Evolutionary conservation across 2,888 invertebrate genomes (phyloP), one percentile per base, ranked within the genome.

Genomic region (Lasioglossum oenotherae): DNA sequence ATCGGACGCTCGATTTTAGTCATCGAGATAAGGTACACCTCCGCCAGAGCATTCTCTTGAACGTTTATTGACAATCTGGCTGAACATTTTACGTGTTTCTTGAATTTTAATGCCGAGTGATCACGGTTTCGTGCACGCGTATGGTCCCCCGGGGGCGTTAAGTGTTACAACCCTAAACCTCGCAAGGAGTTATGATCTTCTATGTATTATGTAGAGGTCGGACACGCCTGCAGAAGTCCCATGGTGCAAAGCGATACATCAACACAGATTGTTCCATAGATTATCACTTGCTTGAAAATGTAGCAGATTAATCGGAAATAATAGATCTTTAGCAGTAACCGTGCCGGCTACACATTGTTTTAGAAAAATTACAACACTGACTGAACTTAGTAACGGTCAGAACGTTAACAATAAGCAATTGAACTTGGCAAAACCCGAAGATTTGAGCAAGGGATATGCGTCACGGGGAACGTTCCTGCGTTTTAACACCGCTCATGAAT

Each of bases 91-190:
- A 87, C 44, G 87, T 79, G 82, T 83, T 81, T 38, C 80, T 83
- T 85, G 75, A 49, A 64, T 77, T 44, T 46, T 60, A 67, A 78
- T 67, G 81, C 41, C 16, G 31, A 72, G 49, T 74, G 27, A 87
- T 77, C 77, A 35, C 73, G 53, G n/a, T n/a, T 73, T 64, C 72
- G 79, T 67, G 78, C 49, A 84, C 79, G 80, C 82, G 64, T 76
- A 35, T 71, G 38, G 69, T 79, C n/a, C 67, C 60, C 67, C 77
- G 80, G 77, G 72, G 78, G 78, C 35, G 85, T 83, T 80, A 82
- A 85, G 81, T 78, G 82, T 87, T 83, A 85, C 74, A 83, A 85
- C 67, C 64, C 81, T 83, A 78, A 87, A 82, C 88, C 77, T 87
- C 80, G 79, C 85, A 85, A 85, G 83, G 81, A 82, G 77, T 86